Base-by-base conservation (phyloP, 30 jellyfish, hydroid and myxozoan genomes). In the Aurelia coerulea region DNA sequence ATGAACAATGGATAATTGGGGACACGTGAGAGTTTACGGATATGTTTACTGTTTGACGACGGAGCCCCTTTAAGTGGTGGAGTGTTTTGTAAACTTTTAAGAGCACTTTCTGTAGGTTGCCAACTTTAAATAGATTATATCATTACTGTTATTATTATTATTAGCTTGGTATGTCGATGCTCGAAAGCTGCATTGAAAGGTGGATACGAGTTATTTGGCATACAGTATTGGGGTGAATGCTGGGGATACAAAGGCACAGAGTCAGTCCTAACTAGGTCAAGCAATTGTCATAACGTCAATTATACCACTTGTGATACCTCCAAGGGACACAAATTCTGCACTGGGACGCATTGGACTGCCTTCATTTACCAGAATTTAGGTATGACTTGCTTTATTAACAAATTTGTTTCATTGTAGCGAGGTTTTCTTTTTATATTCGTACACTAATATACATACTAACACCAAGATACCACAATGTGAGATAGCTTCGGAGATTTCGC, bases 211-310 rank as follows among this genome's bases (percentile, higher is more conserved):
- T 13, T 50, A 56, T 74, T 74, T 50, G 69, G 71, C 5, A 52
- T 74, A 32, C 53, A 74, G 52, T 74, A 37, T n/a, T 74, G 84
- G 84, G 84, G 84, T 2, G 84, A 74, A 51, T 74, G 84, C 56
- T 74, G 84, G 84, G 84, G 71, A 17, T 19, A 65, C n/a, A 74
- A 5, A 9, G 53, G 9, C 2, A 10, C 4, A 34, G 84, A 29
- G n/a, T 12, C 53, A 49, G 71, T 16, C 16, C 17, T 41, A 41
- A 9, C 58, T 2, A 74, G n/a, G 8, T 46, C 84, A 1, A 32
- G 33, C 23, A 51, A 51, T 17, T 74, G 84, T 29, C 66, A 74
- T 4, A 50, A 16, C 23, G 58, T 68, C 11, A 16, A 46, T 15
- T 65, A 23, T 18, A 74, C 65, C 5, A 32, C 46, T 19, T 56